Conservation (phyloP, 2,888 invertebrate genomes). For the Psococerastis gibbosa region DNA sequence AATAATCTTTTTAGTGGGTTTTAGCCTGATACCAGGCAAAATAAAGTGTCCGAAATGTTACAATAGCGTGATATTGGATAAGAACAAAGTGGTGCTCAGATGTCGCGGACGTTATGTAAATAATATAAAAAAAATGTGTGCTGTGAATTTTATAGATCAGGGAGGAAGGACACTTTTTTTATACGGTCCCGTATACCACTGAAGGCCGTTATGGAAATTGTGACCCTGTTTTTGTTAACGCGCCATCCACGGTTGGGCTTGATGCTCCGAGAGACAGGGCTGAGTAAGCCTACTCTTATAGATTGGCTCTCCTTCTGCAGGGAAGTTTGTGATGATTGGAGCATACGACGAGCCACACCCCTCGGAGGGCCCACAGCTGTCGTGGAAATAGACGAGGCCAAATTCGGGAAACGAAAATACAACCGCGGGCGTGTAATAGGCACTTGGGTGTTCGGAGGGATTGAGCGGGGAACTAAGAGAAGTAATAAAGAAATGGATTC, state of each 20-base stretch:
- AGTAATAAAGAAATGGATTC: no score
- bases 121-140: no score
- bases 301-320: slow-evolving; percentile 12
- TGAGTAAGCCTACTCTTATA: slow-evolving; percentile 1
- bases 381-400: slow-evolving; percentile 16
- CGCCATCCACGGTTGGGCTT: neutral
- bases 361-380: slow-evolving; percentile 16
- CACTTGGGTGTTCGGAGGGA: slow-evolving; percentile 6
- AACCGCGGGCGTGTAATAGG: slow-evolving; percentile 14
- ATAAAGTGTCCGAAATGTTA: no score
- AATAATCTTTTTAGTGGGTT: no score
- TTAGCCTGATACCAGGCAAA: no score
- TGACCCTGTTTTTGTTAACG: neutral
- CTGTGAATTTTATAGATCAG: no score
- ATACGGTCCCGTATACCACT: no score
- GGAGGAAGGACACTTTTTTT: no score
- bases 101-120: no score
- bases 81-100: no score
- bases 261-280: neutral
- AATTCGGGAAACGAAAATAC: slow-evolving; percentile 16
- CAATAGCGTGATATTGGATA: no score
- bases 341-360: slow-evolving; percentile 6
- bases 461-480: neutral
- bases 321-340: slow-evolving; percentile 11
- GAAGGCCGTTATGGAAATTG: no score